Evolutionary conservation across 2,113 vertebrate species (phyloP).

Genomic region (Oreotrochilus melanogaster): DNA sequence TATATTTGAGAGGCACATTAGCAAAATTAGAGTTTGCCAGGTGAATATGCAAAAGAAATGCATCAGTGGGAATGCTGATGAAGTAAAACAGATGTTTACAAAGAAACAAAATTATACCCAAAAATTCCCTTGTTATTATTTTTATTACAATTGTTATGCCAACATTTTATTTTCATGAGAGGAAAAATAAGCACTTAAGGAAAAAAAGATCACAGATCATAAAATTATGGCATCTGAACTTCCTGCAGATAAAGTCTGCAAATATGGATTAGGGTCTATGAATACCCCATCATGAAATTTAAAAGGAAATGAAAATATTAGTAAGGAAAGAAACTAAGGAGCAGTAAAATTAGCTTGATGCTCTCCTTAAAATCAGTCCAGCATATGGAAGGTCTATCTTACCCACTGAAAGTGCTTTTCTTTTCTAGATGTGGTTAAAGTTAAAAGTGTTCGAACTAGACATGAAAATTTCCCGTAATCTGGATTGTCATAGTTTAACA

Average conservation of each 20-base stretch:
- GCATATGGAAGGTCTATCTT: neutral
- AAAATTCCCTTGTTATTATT: neutral
- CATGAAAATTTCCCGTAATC: neutral
- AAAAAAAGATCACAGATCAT: neutral
- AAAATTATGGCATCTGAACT: neutral
- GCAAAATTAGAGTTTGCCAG: neutral
- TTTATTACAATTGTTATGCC: neutral
- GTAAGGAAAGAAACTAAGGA: neutral
- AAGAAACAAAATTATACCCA: neutral
- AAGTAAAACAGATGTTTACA: neutral
- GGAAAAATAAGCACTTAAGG: neutral
- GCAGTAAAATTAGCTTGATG: neutral
- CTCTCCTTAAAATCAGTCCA: neutral
- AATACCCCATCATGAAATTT: neutral
- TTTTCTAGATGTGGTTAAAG: neutral
- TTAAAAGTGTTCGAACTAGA: neutral
- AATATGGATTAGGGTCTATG: neutral
- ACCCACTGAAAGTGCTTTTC: neutral
- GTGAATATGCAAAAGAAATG: neutral
- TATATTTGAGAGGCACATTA: neutral
- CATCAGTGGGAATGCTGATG: neutral
- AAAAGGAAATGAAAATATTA: neutral
- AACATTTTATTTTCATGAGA: neutral
- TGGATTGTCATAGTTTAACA: neutral
- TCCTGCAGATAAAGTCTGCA: neutral